Evolutionary conservation across 2,113 vertebrate species (phyloP), one percentile per base, ranked within the genome.

Genomic region (Lophura nycthemera): DNA sequence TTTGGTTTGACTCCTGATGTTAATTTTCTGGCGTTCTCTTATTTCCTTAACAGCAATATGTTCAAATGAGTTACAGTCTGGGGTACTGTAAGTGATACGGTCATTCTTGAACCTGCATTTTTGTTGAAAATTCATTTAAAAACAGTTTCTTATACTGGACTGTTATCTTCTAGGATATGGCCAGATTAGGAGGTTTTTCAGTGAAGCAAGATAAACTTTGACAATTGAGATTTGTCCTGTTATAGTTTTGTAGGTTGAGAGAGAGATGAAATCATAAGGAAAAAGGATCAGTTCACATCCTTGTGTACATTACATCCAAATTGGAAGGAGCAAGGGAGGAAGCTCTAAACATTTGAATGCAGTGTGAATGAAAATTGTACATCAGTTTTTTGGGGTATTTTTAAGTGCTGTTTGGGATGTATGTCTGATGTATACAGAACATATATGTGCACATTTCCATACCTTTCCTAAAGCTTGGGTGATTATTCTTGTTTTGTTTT

Each of bases 201-300:
- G 0, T 71, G n/a, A 74, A n/a, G 4, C 70, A 65, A 19, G n/a
- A 6, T 72, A 60, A 18, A 16, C 25, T 38, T 52, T 45, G 47
- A 20, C 32, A 40, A 16, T 36, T 54, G 30, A 66, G 64, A 50
- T 77, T 61, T 81, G 11, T 75, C 27, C 24, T 64, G 22, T 38
- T 10, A 5, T 48, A 63, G 40, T 92, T 88, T n/a, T 29, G 17
- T 57, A 57, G 30, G 56, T 32, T 20, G 56, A 57, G 45, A 42
- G n/a, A 25, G 12, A 45, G 17, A 66, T 25, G 77, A 82, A 78
- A 64, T 36, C 15, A 7, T 38, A 36, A 29, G 25, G 8, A 29
- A 42, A 67, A 63, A 54, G 0, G 0, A 32, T 7, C 6, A 19
- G 27, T 52, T 86, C 8, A 52, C 6, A 3, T 78, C 34, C 17